phyloP scores from a whole-genome alignment of 2,797 vertebrate species.

The Odontamblyopus rebecca region DNA sequence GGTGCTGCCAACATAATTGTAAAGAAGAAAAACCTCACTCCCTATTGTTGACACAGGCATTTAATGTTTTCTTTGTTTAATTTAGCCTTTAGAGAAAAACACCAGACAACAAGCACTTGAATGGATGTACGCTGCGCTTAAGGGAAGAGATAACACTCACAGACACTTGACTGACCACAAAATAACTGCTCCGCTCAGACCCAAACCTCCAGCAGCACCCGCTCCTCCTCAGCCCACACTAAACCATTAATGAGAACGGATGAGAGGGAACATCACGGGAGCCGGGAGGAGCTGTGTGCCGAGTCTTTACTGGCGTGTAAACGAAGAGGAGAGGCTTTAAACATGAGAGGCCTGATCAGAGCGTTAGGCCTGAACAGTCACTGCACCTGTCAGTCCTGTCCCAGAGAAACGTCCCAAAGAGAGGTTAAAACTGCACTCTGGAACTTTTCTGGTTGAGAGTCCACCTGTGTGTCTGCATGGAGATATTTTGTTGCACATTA shows the following conservation, averaged over 20 bases:
- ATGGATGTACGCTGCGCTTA: not conserved
- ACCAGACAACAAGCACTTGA: not conserved
- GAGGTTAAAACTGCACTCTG: not conserved
- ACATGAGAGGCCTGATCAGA: not conserved
- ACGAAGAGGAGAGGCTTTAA: not conserved
- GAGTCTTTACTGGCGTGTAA: slow-evolving; percentile 47
- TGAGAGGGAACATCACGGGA: not conserved
- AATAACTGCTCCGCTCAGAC: slow-evolving; percentile 15
- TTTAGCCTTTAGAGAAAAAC: not conserved
- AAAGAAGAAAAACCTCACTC: not conserved
- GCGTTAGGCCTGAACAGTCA: not conserved
- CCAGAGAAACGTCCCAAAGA: not conserved
- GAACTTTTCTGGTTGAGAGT: not conserved
- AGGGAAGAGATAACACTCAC: not conserved
- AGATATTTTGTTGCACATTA: not conserved
- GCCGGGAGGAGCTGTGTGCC: slow-evolving; percentile 26
- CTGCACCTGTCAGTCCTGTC: not conserved
- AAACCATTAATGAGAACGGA: slow-evolving; percentile 44
- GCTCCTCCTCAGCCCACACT: slow-evolving; percentile 38
- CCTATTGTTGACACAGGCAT: not conserved
- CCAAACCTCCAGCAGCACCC: slow-evolving; percentile 27
- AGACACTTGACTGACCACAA: slow-evolving; percentile 7
- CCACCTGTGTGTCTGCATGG: not conserved
- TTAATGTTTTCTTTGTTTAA: not conserved
- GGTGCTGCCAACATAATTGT: not conserved